Evolutionary conservation across 1,140 invertebrate genomes (phyloP).

Genomic region (Zaprionus gabonicus): DNA sequence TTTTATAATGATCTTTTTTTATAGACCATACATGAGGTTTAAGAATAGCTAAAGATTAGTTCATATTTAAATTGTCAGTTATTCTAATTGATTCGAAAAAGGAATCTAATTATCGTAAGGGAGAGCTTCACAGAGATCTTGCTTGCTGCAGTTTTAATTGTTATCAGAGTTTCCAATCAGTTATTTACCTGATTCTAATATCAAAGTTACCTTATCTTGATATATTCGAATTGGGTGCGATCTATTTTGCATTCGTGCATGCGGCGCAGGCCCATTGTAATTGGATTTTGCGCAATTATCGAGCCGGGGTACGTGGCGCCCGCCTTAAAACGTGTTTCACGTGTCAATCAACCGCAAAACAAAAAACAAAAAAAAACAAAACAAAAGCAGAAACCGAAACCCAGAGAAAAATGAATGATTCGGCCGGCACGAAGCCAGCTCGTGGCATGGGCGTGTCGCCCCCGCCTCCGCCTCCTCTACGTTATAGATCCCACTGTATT

Average conservation of each 20-base stretch:
- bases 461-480: not conserved
- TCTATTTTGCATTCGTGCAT: slow-evolving; percentile 5
- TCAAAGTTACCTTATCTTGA: not conserved
- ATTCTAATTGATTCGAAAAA: no score
- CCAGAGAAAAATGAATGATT: slow-evolving; percentile 46
- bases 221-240: not conserved
- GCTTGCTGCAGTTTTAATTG: no score
- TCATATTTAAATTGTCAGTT: no score
- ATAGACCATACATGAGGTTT: no score
- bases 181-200: not conserved
- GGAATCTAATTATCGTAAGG: no score
- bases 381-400: slow-evolving; percentile 22
- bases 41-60: no score
- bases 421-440: slow-evolving; percentile 54
- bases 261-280: slow-evolving; percentile 36
- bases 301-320: slow-evolving; percentile 46
- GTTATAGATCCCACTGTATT: not conserved
- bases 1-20: no score
- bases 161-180: no score
- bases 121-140: not conserved
- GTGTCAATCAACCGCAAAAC: slow-evolving; percentile 56
- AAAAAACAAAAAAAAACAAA: slow-evolving; percentile 23
- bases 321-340: slow-evolving; percentile 61
- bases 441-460: slow-evolving; percentile 32
- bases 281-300: slow-evolving; percentile 30